Conservation (phyloP, 2,113 vertebrate species). For the Butorides virescens region DNA sequence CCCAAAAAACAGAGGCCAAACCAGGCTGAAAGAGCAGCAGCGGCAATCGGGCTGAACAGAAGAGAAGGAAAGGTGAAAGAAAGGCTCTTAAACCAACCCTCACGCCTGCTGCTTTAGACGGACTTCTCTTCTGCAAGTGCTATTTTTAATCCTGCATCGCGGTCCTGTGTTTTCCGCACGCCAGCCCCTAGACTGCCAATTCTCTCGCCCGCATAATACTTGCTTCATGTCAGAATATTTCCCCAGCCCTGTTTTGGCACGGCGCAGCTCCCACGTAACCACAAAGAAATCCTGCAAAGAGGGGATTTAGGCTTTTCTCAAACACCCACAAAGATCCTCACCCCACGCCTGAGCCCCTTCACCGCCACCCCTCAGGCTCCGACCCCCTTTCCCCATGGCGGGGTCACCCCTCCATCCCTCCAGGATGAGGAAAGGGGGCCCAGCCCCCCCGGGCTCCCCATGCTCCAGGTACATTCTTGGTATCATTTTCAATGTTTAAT, state of each 20-base stretch:
- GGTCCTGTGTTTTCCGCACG: neutral
- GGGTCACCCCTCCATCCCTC: neutral
- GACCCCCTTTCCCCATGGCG: fast-evolving
- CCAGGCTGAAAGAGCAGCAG: neutral
- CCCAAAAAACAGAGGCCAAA: neutral
- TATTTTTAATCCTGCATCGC: neutral
- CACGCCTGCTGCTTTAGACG: neutral
- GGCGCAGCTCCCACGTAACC: fast-evolving
- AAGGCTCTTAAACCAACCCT: neutral
- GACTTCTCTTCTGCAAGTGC: neutral
- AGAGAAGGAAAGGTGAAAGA: neutral
- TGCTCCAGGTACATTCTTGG: neutral
- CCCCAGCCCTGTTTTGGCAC: neutral
- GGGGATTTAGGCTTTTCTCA: neutral
- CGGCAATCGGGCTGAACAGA: fast-evolving
- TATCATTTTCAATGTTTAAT: neutral
- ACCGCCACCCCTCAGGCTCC: fast-evolving
- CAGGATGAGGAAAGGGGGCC: fast-evolving
- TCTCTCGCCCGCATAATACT: neutral
- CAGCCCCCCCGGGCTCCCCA: fast-evolving
- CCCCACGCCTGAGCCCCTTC: neutral
- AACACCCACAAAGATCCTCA: neutral
- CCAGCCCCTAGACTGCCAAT: fast-evolving
- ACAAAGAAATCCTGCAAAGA: neutral
- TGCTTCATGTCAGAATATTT: neutral